Conservation (phyloP, 2,888 invertebrate species). For the Zaprionus obscuricornis region DNA sequence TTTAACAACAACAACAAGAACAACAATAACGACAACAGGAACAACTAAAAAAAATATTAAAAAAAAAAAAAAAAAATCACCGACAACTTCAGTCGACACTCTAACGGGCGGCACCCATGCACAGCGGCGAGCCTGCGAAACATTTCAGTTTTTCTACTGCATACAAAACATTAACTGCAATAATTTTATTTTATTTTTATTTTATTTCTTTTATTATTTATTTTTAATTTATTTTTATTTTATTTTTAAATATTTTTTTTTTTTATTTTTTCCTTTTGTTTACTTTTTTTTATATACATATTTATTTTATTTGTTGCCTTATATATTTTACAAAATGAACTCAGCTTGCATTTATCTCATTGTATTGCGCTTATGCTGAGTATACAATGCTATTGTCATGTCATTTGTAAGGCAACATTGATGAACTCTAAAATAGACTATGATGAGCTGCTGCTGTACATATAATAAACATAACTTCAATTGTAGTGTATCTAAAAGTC, state of each 20-base stretch:
- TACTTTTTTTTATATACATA: constrained; percentile 28
- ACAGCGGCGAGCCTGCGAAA: not conserved
- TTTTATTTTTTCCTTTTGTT: constrained; percentile 2
- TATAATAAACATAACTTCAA: too few species aligned
- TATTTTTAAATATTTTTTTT: not conserved
- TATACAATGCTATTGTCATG: too few species aligned
- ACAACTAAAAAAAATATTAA: constrained; percentile 1
- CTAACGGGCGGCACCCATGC: constrained; percentile 7
- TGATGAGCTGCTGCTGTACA: too few species aligned
- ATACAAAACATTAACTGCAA: constrained; percentile 34
- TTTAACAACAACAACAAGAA: not conserved
- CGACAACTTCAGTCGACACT: constrained; percentile 8
- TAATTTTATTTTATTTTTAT: constrained; percentile 12
- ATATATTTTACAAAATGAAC: constrained; percentile 45
- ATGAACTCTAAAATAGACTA: too few species aligned
- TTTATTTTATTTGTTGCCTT: constrained; percentile 21
- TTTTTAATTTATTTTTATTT: not conserved
- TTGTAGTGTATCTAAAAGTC: too few species aligned
- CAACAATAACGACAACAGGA: not conserved
- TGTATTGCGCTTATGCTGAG: too few species aligned
- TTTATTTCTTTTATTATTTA: too few species aligned
- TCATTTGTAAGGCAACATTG: too few species aligned
- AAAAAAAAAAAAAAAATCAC: constrained; percentile 13
- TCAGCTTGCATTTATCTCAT: constrained; percentile 27
- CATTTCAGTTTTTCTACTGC: constrained; percentile 2